A percentile compares a stretch with the other conserved stretches of the same genome.
These are phyloP conservation scores for Rhodeus uyekii DNA, from an alignment of 2,797 vertebrate species.

Conservation along the genomic window DNA sequence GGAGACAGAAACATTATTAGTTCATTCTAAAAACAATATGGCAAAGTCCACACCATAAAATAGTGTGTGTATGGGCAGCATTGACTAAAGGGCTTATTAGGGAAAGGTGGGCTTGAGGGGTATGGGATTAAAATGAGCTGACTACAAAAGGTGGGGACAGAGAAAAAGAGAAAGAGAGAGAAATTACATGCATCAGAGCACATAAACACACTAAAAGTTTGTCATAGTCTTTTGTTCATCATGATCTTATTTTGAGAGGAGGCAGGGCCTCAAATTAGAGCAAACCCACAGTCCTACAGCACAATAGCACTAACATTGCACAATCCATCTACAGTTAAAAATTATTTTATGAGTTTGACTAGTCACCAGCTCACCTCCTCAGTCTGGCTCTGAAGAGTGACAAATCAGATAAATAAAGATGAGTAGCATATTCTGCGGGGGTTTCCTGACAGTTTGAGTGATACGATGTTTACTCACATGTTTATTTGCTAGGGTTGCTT, in stretches of 20 bases:
- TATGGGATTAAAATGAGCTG: constrained; percentile 46
- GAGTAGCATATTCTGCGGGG: constrained; percentile 62
- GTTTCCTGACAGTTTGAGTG: constrained; percentile 61
- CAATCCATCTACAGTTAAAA: constrained; percentile 16
- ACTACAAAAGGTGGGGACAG: constrained; percentile 28
- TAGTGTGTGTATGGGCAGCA: constrained; percentile 51
- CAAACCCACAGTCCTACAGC: constrained; percentile 3
- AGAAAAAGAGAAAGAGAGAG: background rate
- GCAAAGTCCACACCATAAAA: background rate
- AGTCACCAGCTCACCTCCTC: constrained; percentile 56
- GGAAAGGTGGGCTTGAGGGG: constrained; percentile 76
- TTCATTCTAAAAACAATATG: background rate
- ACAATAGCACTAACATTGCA: constrained; percentile 16
- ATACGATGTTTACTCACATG: constrained; percentile 61
- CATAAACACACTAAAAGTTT: constrained; percentile 23
- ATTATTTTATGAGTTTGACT: constrained; percentile 37
- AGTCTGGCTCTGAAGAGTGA: constrained; percentile 63
- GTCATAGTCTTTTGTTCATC: constrained; percentile 6
- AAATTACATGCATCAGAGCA: constrained; percentile 6
- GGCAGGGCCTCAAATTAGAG: constrained; percentile 8
- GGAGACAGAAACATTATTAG: background rate
- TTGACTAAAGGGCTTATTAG: constrained; percentile 79
- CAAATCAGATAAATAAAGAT: constrained; percentile 67
- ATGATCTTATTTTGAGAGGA: constrained; percentile 5
- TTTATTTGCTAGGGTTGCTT: constrained; percentile 68